Conservation (phyloP, 2,113 vertebrate genomes). For the Psittacus erithacus region DNA sequence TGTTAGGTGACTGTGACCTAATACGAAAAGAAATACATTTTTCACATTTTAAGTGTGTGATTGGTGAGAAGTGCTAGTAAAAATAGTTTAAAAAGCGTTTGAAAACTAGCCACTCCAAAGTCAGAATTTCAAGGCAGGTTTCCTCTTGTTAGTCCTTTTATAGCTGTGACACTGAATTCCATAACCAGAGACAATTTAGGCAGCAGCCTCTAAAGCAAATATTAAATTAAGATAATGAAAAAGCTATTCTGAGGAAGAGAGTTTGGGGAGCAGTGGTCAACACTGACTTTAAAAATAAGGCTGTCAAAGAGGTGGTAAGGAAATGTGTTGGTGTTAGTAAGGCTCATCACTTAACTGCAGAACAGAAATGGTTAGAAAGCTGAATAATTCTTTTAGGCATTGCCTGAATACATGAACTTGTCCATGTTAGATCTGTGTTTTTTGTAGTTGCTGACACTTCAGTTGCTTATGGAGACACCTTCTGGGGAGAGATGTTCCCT, state of each 20-base stretch:
- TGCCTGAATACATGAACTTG: not conserved
- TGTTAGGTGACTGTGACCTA: not conserved
- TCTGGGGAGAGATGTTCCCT: not conserved
- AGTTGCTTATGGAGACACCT: not conserved
- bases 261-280: slow-evolving; percentile 3
- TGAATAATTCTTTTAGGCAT: not conserved
- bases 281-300: not conserved
- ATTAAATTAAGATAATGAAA: slow-evolving; percentile 54
- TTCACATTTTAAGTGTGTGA: not conserved
- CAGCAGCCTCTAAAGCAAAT: slow-evolving; percentile 35
- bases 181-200: not conserved
- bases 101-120: not conserved
- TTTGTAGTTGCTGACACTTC: not conserved
- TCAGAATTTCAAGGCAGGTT: not conserved
- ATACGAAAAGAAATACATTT: not conserved
- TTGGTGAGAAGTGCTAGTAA: not conserved
- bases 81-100: not conserved
- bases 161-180: not conserved
- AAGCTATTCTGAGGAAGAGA: not conserved
- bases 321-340: not conserved
- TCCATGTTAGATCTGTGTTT: not conserved
- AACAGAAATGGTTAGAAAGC: not conserved
- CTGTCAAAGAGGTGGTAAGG: not conserved
- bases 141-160: not conserved
- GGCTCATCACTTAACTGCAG: not conserved